A percentile compares a stretch with the other conserved stretches of the same genome.
phyloP scores from a whole-genome alignment of 1,140 invertebrate species.

The Drosophila subpulchrella region DNA sequence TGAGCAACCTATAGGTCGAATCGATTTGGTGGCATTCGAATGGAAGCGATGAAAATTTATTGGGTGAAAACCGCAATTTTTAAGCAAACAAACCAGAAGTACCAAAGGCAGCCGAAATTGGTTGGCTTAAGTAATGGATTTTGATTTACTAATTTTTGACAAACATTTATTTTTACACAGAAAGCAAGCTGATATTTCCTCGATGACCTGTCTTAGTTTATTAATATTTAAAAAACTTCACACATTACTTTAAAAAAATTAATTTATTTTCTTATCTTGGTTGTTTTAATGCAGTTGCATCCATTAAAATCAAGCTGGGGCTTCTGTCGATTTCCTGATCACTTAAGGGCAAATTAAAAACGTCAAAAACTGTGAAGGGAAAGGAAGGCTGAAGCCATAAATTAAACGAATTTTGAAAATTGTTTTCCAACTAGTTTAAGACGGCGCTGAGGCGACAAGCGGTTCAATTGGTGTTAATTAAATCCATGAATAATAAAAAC shows the following conservation, averaged over 20 bases:
- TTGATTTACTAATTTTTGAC: neutral
- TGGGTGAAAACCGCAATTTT: conserved; percentile 20
- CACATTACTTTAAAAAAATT: neutral
- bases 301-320: neutral
- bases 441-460: conserved; percentile 68
- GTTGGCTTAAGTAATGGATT: neutral
- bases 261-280: neutral
- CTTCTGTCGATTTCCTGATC: conserved; percentile 38
- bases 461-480: conserved; percentile 85
- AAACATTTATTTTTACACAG: neutral
- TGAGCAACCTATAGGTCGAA: conserved; percentile 33
- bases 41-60: conserved; percentile 40
- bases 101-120: neutral
- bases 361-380: conserved; percentile 28
- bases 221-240: neutral
- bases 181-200: neutral
- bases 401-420: conserved; percentile 65
- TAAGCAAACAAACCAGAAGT: neutral
- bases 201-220: neutral
- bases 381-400: conserved; percentile 48
- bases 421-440: conserved; percentile 68
- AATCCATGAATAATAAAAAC: conserved; percentile 83
- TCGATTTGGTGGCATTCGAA: conserved; percentile 33
- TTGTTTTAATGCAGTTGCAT: neutral
- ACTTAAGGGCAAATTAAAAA: conserved; percentile 73